These are phyloP conservation scores for Rhabditoides inermis DNA, from an alignment of 2,888 invertebrate genomes.

Conservation along the genomic window DNA sequence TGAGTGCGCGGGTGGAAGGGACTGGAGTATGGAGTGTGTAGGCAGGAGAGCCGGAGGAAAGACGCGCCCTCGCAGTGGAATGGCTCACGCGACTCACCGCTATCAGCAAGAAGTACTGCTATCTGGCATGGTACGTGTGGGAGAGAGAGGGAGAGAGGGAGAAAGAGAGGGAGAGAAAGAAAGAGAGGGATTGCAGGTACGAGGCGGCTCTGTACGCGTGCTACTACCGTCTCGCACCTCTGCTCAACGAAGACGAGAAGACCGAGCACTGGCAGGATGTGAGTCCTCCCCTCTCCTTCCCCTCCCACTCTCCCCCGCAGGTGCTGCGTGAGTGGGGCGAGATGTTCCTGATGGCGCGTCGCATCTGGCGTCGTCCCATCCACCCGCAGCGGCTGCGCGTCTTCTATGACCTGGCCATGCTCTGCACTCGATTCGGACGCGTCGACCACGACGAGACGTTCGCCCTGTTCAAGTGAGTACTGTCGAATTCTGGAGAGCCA, in stretches of 20 bases:
- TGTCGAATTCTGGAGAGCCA: no score
- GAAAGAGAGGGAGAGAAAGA: neutral
- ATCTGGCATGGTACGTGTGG: conserved; percentile 28
- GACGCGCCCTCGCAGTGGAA: conserved; percentile 25
- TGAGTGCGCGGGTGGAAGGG: conserved; percentile 31
- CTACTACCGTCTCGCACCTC: conserved; percentile 36
- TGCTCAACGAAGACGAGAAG: conserved; percentile 24
- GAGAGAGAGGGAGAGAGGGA: neutral
- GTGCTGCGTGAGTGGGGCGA: conserved; percentile 35
- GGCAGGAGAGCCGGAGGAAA: conserved; percentile 28
- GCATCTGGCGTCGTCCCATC: conserved; percentile 34
- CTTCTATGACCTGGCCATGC: conserved; percentile 36
- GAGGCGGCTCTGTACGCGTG: conserved; percentile 37
- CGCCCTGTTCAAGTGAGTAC: no score
- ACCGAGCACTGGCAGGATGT: conserved; percentile 29
- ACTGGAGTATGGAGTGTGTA: conserved; percentile 31
- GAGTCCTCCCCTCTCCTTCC: neutral
- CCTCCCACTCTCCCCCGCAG: neutral
- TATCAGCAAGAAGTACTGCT: conserved; percentile 36
- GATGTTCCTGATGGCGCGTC: conserved; percentile 36
- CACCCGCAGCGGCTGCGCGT: conserved; percentile 32
- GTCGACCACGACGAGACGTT: no score
- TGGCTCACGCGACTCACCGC: conserved; percentile 32
- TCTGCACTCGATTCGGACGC: conserved; percentile 29
- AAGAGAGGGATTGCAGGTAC: conserved; percentile 20